These are phyloP conservation scores for Lagocephalus sceleratus DNA, from an alignment of 2,797 vertebrate genomes.

Conservation along the genomic window DNA sequence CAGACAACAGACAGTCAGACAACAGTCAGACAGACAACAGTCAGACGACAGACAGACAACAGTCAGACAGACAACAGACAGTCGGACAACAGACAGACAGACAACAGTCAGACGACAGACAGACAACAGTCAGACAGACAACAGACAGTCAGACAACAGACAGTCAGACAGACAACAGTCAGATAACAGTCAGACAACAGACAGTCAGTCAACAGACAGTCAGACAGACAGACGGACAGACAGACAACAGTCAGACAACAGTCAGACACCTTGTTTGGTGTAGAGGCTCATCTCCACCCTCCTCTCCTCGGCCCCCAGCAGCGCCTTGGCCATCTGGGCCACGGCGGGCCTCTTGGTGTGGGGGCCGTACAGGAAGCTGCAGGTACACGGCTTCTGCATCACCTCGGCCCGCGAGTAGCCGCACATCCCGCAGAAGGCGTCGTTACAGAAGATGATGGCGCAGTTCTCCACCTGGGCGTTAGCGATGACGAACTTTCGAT, in stretches of 20 bases:
- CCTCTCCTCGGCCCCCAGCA: conserved; percentile 92
- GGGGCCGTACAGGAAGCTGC: conserved; percentile 93
- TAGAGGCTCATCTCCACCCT: conserved; percentile 96
- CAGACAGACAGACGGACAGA: too few relatives aligned
- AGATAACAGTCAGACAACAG: too few relatives aligned
- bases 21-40: too few relatives aligned
- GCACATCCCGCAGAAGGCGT: conserved; percentile 93
- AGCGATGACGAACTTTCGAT: conserved; percentile 94
- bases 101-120: too few relatives aligned
- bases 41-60: too few relatives aligned
- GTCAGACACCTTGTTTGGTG: conserved; percentile 89
- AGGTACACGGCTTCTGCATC: conserved; percentile 96
- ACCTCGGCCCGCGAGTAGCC: conserved; percentile 93
- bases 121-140: too few relatives aligned
- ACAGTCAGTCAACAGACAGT: too few relatives aligned
- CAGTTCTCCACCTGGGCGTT: conserved; percentile 95
- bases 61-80: neutral
- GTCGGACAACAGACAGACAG: too few relatives aligned
- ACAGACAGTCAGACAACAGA: too few relatives aligned
- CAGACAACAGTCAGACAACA: neutral
- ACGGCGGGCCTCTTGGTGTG: conserved; percentile 87
- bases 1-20: too few relatives aligned
- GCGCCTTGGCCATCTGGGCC: conserved; percentile 90
- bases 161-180: too few relatives aligned
- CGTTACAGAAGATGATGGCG: conserved; percentile 97